Conservation (phyloP, 2,888 invertebrate species). For the Plagiodera versicolora region DNA sequence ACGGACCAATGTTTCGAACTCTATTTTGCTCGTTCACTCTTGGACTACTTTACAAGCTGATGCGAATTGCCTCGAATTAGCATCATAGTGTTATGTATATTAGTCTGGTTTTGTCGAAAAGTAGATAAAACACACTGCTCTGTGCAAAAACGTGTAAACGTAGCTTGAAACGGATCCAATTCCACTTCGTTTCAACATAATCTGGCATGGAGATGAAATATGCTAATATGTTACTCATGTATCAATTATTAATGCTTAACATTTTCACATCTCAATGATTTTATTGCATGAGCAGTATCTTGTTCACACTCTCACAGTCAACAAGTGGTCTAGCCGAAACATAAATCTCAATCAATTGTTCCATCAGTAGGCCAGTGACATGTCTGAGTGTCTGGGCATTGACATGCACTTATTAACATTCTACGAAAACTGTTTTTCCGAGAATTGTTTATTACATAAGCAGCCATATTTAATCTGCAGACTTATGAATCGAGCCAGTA, state of each 20-base stretch:
- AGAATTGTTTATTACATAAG: not conserved
- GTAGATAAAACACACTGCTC: constrained; percentile 7
- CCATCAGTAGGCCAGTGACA: too few species aligned
- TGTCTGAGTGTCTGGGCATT: too few species aligned
- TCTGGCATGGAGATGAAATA: not conserved
- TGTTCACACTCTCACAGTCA: too few species aligned
- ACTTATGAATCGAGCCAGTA: too few species aligned
- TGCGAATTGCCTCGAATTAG: constrained; percentile 8
- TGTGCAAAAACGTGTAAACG: not conserved
- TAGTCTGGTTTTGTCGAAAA: constrained; percentile 9
- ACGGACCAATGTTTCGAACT: constrained; percentile 5
- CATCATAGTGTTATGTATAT: constrained; percentile 7
- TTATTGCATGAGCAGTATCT: too few species aligned
- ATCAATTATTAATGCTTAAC: not conserved
- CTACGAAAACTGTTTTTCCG: not conserved
- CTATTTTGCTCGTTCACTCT: not conserved
- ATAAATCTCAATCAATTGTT: too few species aligned
- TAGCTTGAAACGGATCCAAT: not conserved
- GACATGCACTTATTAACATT: not conserved
- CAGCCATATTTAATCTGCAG: too few species aligned
- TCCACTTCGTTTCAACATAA: not conserved
- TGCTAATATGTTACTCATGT: not conserved
- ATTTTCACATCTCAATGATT: too few species aligned
- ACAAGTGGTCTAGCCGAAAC: too few species aligned
- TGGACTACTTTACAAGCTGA: too few species aligned